A percentile compares a stretch with the other conserved stretches of the same genome.
Conservation (phyloP, 2,113 vertebrate species). For the Zeus faber region DNA sequence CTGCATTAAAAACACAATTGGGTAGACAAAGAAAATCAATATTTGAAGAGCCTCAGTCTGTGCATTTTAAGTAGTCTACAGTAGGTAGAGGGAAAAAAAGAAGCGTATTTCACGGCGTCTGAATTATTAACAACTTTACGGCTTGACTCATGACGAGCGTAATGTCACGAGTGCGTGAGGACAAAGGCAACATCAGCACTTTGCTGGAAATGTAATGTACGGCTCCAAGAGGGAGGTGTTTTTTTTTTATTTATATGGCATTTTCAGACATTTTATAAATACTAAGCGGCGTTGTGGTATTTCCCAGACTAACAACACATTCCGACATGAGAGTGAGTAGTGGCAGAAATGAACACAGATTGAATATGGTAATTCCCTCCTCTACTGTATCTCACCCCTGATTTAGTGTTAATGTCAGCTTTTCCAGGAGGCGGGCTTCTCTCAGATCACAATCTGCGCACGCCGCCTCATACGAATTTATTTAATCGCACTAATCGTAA, state of each 20-base stretch:
- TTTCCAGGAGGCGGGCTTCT: constrained; percentile 29
- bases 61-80: constrained; percentile 83
- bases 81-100: constrained; percentile 55
- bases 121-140: constrained; percentile 63
- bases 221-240: not conserved
- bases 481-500: constrained; percentile 60
- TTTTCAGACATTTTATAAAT: constrained; percentile 18
- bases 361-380: constrained; percentile 5
- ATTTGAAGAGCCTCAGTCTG: constrained; percentile 83
- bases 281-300: constrained; percentile 17
- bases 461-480: constrained; percentile 51
- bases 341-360: not conserved
- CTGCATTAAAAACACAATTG: constrained; percentile 61
- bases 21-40: constrained; percentile 79
- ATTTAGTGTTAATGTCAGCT: constrained; percentile 30
- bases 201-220: constrained; percentile 2
- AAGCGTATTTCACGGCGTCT: constrained; percentile 58
- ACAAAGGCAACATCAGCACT: constrained; percentile 17
- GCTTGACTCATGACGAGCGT: constrained; percentile 29
- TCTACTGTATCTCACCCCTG: constrained; percentile 4
- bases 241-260: not conserved
- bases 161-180: constrained; percentile 16
- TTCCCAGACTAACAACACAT: constrained; percentile 1
- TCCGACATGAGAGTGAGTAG: not conserved
- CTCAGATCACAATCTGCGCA: constrained; percentile 38